Conservation (phyloP, 2,113 vertebrate species). For the Apodemus speciosus region DNA sequence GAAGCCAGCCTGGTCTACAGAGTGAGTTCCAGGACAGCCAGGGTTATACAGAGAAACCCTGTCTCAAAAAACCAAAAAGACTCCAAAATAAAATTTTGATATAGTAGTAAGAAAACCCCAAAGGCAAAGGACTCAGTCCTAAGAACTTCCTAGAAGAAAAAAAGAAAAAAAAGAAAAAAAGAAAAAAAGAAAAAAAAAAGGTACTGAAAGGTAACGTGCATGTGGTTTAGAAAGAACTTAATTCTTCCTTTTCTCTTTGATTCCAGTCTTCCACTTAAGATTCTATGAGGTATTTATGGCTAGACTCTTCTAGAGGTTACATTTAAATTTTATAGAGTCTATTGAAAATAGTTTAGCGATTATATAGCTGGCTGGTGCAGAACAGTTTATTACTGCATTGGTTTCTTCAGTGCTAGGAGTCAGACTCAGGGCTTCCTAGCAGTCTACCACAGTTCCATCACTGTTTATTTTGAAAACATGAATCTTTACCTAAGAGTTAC, state of each 20-base stretch:
- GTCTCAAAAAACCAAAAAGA: no score
- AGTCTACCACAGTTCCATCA: background rate
- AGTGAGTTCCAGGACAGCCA: no score
- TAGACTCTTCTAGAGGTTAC: background rate
- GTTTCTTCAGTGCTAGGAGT: background rate
- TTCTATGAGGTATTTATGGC: background rate
- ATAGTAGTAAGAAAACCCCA: conserved; percentile 15
- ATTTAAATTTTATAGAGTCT: background rate
- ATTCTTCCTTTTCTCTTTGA: background rate
- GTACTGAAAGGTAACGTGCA: background rate
- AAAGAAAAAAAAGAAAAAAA: background rate
- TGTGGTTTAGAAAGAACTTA: background rate
- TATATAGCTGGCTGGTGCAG: background rate
- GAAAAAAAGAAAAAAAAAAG: background rate
- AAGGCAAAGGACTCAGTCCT: background rate
- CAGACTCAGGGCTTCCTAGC: background rate
- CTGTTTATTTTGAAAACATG: background rate
- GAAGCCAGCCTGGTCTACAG: no score
- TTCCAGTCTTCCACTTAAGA: background rate
- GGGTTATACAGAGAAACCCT: no score
- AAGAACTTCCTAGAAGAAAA: background rate
- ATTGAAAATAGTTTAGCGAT: background rate
- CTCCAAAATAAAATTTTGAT: conserved; percentile 38
- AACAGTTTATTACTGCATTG: background rate
- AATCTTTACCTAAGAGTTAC: background rate